Percentiles rank a stretch among this genome's conserved stretches.
These are phyloP conservation scores for Caenorhabditis sp. DNA, from an alignment of 2,888 invertebrate species.

Conservation along the genomic window DNA sequence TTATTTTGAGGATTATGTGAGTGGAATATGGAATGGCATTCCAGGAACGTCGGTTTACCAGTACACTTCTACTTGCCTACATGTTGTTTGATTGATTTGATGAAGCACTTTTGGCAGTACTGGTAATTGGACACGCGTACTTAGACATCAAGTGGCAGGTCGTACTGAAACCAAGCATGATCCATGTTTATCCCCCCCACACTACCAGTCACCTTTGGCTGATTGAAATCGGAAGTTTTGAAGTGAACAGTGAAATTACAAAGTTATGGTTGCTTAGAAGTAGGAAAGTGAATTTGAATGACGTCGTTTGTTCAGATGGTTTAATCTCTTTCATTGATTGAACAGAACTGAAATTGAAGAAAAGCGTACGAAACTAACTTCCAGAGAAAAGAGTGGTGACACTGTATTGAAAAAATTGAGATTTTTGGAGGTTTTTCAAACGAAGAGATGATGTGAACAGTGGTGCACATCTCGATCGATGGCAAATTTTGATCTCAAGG, in stretches of 20 bases:
- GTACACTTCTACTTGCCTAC: slow-evolving; percentile 27
- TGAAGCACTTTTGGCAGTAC: slow-evolving; percentile 45
- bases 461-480: no score
- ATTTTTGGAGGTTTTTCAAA: no score
- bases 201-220: slow-evolving; percentile 25
- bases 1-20: slow-evolving; percentile 61
- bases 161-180: slow-evolving; percentile 31
- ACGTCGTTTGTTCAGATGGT: no score
- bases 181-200: slow-evolving; percentile 36
- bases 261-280: slow-evolving; percentile 5
- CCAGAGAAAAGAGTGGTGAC: no score
- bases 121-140: slow-evolving; percentile 60
- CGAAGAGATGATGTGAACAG: no score
- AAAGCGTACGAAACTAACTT: no score
- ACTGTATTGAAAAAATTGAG: no score
- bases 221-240: slow-evolving; percentile 11
- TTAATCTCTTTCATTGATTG: not conserved
- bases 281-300: not conserved
- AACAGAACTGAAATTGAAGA: not conserved
- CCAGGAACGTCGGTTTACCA: slow-evolving; percentile 56
- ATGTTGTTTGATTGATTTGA: slow-evolving; percentile 48
- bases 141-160: slow-evolving; percentile 47
- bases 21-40: slow-evolving; percentile 46
- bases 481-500: no score
- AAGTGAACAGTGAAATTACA: slow-evolving; percentile 9